Evolutionary conservation across 2,113 vertebrate genomes (phyloP).

Genomic region (Anas platyrhynchos): DNA sequence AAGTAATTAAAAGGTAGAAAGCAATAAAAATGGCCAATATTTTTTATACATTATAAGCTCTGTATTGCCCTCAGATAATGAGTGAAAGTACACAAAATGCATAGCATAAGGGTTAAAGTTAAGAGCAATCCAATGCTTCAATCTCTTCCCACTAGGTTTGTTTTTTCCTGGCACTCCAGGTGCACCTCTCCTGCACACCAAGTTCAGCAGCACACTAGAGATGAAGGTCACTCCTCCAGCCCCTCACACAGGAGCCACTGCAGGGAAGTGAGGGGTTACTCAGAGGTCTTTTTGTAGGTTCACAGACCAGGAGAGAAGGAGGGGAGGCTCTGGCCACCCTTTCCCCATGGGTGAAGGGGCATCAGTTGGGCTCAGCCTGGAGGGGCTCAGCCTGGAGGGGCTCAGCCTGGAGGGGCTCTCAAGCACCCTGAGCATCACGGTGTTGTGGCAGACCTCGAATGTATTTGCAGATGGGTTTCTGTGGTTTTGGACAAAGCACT

Average conservation of each 20-base stretch:
- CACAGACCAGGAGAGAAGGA: neutral
- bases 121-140: fast-evolving
- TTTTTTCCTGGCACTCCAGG: neutral
- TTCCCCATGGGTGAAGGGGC: neutral
- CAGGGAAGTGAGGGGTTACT: neutral
- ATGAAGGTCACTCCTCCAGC: neutral
- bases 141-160: neutral
- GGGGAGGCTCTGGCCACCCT: neutral
- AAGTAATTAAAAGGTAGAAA: neutral
- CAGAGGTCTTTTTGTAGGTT: neutral
- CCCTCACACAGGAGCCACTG: neutral
- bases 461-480: neutral
- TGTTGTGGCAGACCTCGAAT: neutral
- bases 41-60: neutral
- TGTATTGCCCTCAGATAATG: neutral
- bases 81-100: neutral
- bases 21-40: neutral
- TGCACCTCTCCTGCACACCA: neutral
- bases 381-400: neutral
- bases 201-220: neutral
- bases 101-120: neutral
- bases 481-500: neutral
- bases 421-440: neutral
- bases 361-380: neutral
- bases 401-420: neutral